These are phyloP conservation scores for Microplitis manilae DNA, from an alignment of 2,888 invertebrate species.

Conservation along the genomic window DNA sequence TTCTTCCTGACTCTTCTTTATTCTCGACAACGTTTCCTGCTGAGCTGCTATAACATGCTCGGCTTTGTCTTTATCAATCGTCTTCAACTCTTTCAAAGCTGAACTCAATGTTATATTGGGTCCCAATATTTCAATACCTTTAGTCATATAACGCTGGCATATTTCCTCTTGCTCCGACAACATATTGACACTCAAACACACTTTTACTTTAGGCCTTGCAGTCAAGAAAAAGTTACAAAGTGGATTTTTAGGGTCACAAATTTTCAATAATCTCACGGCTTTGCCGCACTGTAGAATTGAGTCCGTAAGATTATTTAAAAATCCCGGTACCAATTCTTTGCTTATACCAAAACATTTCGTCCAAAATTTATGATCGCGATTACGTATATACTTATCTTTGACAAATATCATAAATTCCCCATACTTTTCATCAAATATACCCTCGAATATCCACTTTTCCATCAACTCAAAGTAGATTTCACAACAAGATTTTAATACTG, in stretches of 20 bases:
- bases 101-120: conserved; percentile 58
- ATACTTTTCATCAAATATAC: conserved; percentile 83
- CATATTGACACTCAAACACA: conserved; percentile 74
- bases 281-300: conserved; percentile 84
- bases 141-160: conserved; percentile 73
- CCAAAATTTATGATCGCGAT: conserved; percentile 79
- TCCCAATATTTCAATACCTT: conserved; percentile 69
- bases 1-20: conserved; percentile 60
- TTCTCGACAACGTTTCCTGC: conserved; percentile 56
- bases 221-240: conserved; percentile 74
- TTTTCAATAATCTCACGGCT: conserved; percentile 80
- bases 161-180: conserved; percentile 73
- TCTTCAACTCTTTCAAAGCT: conserved; percentile 61
- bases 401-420: conserved; percentile 89
- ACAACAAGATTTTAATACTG: conserved; percentile 74
- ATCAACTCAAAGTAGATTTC: conserved; percentile 79
- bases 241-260: conserved; percentile 79
- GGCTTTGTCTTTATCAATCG: conserved; percentile 56
- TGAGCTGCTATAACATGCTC: conserved; percentile 61
- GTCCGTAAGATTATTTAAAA: conserved; percentile 77
- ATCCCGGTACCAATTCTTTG: conserved; percentile 76
- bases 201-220: conserved; percentile 74
- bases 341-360: conserved; percentile 77
- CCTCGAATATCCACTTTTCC: conserved; percentile 89
- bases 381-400: conserved; percentile 78